phyloP scores from a whole-genome alignment of 2,113 vertebrate genomes.

The Gasterosteus nipponicus region DNA sequence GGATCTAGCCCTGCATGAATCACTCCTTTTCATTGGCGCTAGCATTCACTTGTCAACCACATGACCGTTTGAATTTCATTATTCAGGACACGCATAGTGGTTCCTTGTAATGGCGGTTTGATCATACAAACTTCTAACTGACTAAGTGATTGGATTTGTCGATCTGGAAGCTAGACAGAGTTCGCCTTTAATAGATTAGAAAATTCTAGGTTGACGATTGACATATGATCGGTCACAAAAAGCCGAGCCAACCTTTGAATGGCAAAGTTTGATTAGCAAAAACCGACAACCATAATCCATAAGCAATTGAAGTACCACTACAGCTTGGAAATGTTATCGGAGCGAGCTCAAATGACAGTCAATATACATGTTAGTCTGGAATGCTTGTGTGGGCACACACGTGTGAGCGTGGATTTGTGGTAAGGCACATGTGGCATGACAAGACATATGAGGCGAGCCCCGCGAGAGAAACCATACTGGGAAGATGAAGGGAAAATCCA shows the following conservation, averaged over 20 bases:
- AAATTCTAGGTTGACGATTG: not conserved
- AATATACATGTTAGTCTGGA: not conserved
- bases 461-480: slow-evolving; percentile 17
- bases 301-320: not conserved
- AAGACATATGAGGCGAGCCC: slow-evolving; percentile 2
- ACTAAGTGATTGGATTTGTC: slow-evolving; percentile 7
- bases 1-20: slow-evolving; percentile 57
- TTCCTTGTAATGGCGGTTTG: slow-evolving; percentile 5
- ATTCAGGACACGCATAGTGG: slow-evolving; percentile 1
- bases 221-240: not conserved
- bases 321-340: not conserved
- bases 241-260: not conserved
- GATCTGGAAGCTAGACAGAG: not conserved
- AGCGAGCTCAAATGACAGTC: not conserved
- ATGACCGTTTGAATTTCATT: slow-evolving; percentile 43
- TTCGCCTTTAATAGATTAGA: not conserved
- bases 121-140: not conserved
- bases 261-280: slow-evolving; percentile 3
- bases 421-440: slow-evolving; percentile 18
- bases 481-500: slow-evolving; percentile 58
- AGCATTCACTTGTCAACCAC: slow-evolving; percentile 42
- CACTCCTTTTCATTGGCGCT: slow-evolving; percentile 49
- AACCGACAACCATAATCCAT: not conserved
- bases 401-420: slow-evolving; percentile 13
- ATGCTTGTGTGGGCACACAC: not conserved